Percentiles rank a stretch among this genome's conserved stretches.
Evolutionary conservation across 2,113 vertebrate genomes (phyloP).

Genomic region (Apodemus sylvaticus): DNA sequence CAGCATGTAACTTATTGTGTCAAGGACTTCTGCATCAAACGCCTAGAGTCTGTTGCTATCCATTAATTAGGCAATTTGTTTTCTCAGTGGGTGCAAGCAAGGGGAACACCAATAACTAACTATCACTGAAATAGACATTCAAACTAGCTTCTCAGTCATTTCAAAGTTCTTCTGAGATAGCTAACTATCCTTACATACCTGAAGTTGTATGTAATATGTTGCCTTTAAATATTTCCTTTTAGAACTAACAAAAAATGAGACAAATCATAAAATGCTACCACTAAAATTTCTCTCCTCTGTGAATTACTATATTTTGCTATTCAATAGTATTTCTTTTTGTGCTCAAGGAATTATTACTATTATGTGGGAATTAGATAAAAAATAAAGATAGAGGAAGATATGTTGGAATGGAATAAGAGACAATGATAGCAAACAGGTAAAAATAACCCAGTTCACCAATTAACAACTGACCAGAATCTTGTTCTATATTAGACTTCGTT

Average conservation of each 20-base stretch:
- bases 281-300: neutral
- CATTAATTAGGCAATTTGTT: neutral
- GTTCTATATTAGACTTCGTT: neutral
- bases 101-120: neutral
- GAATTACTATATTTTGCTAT: neutral
- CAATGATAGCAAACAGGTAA: neutral
- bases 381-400: neutral
- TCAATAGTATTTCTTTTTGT: neutral
- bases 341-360: neutral
- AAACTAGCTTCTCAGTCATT: neutral
- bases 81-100: neutral
- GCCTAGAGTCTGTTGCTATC: neutral
- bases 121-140: neutral
- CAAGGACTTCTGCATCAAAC: neutral
- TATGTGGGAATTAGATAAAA: neutral
- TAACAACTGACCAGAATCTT: neutral
- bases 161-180: neutral
- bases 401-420: fast-evolving
- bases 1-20: neutral
- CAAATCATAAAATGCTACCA: neutral
- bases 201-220: neutral
- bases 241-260: neutral
- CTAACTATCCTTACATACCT: neutral
- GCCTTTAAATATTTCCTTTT: neutral
- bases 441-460: neutral